Percentiles rank a stretch among this genome's conserved stretches.
phyloP scores from a whole-genome alignment of 2,113 vertebrate species.

The Colinus virginianus region DNA sequence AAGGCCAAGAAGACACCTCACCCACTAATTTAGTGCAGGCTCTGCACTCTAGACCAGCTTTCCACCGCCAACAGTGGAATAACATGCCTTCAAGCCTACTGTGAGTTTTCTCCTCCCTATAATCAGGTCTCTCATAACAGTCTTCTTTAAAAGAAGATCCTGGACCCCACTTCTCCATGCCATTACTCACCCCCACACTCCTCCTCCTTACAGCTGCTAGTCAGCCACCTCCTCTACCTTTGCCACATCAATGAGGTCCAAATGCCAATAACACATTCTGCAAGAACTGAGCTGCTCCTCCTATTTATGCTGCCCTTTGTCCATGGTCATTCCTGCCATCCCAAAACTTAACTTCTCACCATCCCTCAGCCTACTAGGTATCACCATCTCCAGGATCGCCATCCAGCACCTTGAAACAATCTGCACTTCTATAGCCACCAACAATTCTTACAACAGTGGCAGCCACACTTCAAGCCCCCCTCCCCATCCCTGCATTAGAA shows the following conservation, averaged over 20 bases:
- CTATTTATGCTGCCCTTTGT: not conserved
- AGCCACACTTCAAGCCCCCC: not conserved
- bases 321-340: not conserved
- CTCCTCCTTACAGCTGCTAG: not conserved
- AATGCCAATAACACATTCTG: not conserved
- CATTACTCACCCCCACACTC: not conserved
- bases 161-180: not conserved
- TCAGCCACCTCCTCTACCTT: not conserved
- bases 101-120: not conserved
- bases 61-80: not conserved
- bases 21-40: not conserved
- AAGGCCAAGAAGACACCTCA: not conserved
- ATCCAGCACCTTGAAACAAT: not conserved
- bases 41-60: not conserved
- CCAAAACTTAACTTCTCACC: not conserved
- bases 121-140: not conserved
- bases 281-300: not conserved
- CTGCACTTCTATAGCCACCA: not conserved
- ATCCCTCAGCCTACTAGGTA: not conserved
- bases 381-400: not conserved
- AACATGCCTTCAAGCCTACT: not conserved
- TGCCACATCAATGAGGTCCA: rapidly evolving
- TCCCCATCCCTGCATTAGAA: not conserved
- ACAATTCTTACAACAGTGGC: not conserved
- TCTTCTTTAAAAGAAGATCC: not conserved